Evolutionary conservation across 2,888 invertebrate species (phyloP).

Genomic region (Agonopterix arenella): DNA sequence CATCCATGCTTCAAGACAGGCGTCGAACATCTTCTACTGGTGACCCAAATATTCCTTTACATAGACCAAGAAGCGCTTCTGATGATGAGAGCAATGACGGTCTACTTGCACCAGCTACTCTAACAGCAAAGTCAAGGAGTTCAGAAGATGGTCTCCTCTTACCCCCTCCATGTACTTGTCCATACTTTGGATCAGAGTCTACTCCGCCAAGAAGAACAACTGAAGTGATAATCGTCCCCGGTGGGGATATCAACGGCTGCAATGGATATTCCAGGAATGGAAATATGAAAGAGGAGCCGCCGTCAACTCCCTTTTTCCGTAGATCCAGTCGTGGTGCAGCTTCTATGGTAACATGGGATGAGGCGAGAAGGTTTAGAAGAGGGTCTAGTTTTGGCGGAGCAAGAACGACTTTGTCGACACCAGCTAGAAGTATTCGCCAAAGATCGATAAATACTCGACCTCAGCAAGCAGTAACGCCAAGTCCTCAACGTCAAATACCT

Average conservation of each 20-base stretch:
- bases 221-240: constrained; percentile 71
- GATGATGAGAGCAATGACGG: constrained; percentile 63
- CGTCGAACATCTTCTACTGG: constrained; percentile 50
- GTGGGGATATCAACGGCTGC: constrained; percentile 67
- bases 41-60: constrained; percentile 48
- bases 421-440: constrained; percentile 54
- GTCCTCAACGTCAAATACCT: constrained; percentile 69
- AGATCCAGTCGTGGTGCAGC: constrained; percentile 80
- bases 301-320: constrained; percentile 66
- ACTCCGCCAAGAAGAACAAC: constrained; percentile 68
- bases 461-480: constrained; percentile 47
- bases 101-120: constrained; percentile 48
- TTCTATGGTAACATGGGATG: constrained; percentile 88
- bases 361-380: constrained; percentile 77
- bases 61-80: constrained; percentile 61
- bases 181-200: constrained; percentile 85
- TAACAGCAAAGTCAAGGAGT: constrained; percentile 62
- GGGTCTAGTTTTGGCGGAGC: constrained; percentile 85
- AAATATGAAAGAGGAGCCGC: constrained; percentile 51
- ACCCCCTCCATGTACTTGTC: constrained; percentile 88
- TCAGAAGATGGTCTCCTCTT: constrained; percentile 73
- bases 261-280: constrained; percentile 56
- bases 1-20: constrained; percentile 63
- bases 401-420: constrained; percentile 77
- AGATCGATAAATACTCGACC: constrained; percentile 46